phyloP scores from a whole-genome alignment of 2,888 invertebrate species.

The Syritta pipiens region DNA sequence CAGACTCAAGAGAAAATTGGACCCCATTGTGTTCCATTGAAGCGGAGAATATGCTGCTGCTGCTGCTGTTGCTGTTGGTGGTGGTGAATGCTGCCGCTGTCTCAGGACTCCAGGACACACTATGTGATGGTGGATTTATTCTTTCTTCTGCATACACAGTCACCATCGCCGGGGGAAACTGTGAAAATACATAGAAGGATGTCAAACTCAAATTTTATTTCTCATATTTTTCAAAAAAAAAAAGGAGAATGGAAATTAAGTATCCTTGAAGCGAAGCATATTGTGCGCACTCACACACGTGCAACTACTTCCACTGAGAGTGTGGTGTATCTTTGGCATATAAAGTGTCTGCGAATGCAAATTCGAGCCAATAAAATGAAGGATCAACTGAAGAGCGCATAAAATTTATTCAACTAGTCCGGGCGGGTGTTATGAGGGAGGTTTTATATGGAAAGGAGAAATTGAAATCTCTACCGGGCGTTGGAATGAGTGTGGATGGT shows the following conservation, averaged over 20 bases:
- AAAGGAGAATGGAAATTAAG: constrained; percentile 59
- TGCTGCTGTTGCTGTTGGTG: constrained; percentile 14
- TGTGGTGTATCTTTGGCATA: constrained; percentile 34
- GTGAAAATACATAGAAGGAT: constrained; percentile 57
- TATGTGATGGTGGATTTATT: constrained; percentile 17
- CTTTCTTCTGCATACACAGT: constrained; percentile 19
- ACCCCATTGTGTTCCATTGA: constrained; percentile 71
- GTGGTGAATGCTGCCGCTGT: constrained; percentile 2
- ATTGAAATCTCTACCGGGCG: constrained; percentile 20
- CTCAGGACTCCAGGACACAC: not conserved
- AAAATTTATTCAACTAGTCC: constrained; percentile 54
- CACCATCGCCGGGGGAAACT: constrained; percentile 20
- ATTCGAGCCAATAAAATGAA: constrained; percentile 62
- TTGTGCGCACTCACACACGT: constrained; percentile 21
- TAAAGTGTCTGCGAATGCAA: constrained; percentile 60
- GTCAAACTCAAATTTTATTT: constrained; percentile 67
- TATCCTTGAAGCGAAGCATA: constrained; percentile 54
- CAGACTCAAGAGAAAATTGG: constrained; percentile 73
- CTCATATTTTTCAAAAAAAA: constrained; percentile 46
- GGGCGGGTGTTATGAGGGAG: not conserved
- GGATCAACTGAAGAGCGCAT: constrained; percentile 66
- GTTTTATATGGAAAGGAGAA: constrained; percentile 7
- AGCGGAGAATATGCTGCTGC: constrained; percentile 69
- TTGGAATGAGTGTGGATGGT: constrained; percentile 4
- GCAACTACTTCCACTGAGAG: not conserved